phyloP scores from a whole-genome alignment of 2,797 vertebrate genomes.

The Poeciliopsis turneri region DNA sequence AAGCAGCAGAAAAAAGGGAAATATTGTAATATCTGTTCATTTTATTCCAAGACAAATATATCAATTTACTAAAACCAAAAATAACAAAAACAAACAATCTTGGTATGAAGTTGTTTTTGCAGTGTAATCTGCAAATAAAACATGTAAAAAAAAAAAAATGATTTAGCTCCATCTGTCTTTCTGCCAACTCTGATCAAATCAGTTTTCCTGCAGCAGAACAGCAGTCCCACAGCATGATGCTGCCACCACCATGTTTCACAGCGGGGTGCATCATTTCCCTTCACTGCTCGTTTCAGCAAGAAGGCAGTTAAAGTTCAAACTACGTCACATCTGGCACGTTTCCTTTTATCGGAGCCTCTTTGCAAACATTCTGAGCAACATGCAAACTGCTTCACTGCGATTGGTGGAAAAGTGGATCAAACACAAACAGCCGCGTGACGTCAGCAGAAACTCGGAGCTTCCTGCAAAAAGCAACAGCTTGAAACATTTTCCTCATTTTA shows the following conservation, averaged over 20 bases:
- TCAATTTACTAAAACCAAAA: too few relatives aligned
- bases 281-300: too few relatives aligned
- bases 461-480: constrained; percentile 61
- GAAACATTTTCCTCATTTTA: constrained; percentile 46
- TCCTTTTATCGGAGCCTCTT: not conserved
- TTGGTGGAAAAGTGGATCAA: not conserved
- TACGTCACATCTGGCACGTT: not conserved
- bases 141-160: not conserved
- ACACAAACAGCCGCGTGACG: not conserved
- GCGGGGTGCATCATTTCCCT: not conserved
- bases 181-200: not conserved
- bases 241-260: not conserved
- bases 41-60: too few relatives aligned
- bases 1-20: too few relatives aligned
- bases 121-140: not conserved
- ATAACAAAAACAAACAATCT: not conserved
- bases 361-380: not conserved
- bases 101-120: not conserved
- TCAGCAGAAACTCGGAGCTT: constrained; percentile 45
- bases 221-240: not conserved
- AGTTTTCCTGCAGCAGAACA: not conserved
- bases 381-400: not conserved
- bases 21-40: too few relatives aligned
- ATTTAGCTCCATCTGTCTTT: not conserved
- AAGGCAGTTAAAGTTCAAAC: not conserved